Conservation (phyloP, 23 tunicate species). For the Clavelina lepadiformis region DNA sequence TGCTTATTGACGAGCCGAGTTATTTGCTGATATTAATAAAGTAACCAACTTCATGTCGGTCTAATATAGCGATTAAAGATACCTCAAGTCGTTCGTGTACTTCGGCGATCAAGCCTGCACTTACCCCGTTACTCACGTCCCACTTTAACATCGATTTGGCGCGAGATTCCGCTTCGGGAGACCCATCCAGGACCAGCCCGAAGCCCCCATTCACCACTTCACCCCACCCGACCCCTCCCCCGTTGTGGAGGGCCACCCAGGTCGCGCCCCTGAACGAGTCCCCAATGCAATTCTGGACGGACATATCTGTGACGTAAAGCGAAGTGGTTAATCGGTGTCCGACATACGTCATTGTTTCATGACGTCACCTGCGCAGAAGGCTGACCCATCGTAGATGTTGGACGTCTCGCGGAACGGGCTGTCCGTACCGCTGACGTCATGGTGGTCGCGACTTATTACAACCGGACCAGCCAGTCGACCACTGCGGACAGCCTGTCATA, state of each 20-base stretch:
- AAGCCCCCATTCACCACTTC: conserved; percentile 96
- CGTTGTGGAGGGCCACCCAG: conserved; percentile 98
- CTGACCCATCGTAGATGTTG: conserved; percentile 93
- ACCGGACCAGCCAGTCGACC: conserved; percentile 70
- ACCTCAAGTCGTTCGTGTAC: too few relatives aligned
- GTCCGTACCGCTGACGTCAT: conserved; percentile 98
- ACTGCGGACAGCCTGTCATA: conserved; percentile 63
- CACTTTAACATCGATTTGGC: conserved; percentile 60
- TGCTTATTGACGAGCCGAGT: too few relatives aligned
- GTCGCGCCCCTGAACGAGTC: conserved; percentile 97
- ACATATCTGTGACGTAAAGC: conserved; percentile 60
- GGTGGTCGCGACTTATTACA: conserved; percentile 91
- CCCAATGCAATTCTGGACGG: conserved; percentile 97
- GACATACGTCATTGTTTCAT: not conserved
- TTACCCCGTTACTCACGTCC: conserved; percentile 95
- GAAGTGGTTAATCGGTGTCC: not conserved
- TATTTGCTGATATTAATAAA: too few relatives aligned
- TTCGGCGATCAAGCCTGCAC: too few relatives aligned
- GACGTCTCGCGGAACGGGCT: conserved; percentile 94
- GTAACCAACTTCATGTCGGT: too few relatives aligned
- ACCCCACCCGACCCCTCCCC: conserved; percentile 99
- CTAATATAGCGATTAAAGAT: too few relatives aligned
- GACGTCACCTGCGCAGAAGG: conserved; percentile 79
- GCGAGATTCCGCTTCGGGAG: conserved; percentile 38
- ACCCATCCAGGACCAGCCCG: conserved; percentile 85